phyloP scores from a whole-genome alignment of 2,888 invertebrate genomes.

The Iselma pallidipennis region DNA sequence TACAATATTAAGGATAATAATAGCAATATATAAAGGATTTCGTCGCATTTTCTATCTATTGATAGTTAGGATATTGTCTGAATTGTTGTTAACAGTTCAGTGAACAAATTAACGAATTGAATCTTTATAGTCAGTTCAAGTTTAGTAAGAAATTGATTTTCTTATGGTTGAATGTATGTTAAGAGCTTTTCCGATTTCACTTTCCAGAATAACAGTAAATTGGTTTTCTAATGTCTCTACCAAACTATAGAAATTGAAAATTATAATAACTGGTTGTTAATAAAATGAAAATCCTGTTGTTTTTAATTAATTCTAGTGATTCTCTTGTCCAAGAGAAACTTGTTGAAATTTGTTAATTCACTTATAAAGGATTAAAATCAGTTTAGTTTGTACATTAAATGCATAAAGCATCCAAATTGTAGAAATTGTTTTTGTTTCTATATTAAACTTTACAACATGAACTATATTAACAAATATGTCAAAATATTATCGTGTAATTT shows the following conservation, averaged over 20 bases:
- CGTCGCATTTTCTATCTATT: neutral
- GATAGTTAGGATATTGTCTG: neutral
- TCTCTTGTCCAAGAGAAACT: neutral
- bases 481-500: neutral
- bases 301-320: neutral
- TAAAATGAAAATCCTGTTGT: neutral
- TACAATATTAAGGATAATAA: neutral
- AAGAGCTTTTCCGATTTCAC: neutral
- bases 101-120: slow-evolving; percentile 16
- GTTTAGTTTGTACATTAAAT: slow-evolving; percentile 20
- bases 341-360: neutral
- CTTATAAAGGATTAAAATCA: slow-evolving; percentile 16
- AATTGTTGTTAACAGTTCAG: slow-evolving; percentile 9
- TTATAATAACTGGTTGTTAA: neutral
- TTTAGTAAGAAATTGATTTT: slow-evolving; percentile 7
- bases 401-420: slow-evolving; percentile 19
- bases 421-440: slow-evolving; percentile 24
- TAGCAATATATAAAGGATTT: neutral
- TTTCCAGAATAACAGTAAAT: neutral
- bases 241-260: slow-evolving; percentile 11
- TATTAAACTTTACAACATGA: neutral
- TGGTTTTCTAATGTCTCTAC: neutral
- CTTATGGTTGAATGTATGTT: neutral
- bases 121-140: slow-evolving; percentile 9
- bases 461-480: neutral